phyloP scores from a whole-genome alignment of 2,888 invertebrate species.

The Drosophila setosimentum region DNA sequence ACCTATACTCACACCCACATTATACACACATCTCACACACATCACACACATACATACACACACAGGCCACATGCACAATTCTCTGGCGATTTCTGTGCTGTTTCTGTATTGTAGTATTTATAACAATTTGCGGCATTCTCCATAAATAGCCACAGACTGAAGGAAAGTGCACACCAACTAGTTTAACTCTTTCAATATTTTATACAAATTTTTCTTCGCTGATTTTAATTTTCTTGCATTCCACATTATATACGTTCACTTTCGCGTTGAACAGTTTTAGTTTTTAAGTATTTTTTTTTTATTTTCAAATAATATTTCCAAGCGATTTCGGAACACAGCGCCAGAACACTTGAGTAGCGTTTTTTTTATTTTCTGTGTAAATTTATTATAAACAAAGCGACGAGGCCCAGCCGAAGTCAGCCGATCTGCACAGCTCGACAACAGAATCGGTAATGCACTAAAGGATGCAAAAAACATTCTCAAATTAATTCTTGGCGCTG shows the following conservation, averaged over 20 bases:
- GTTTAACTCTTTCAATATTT: constrained; percentile 30
- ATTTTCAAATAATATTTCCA: constrained; percentile 3
- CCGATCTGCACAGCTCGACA: constrained; percentile 84
- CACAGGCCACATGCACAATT: constrained; percentile 28
- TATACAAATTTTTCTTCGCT: constrained; percentile 19
- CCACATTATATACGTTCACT: constrained; percentile 41
- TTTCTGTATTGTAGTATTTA: constrained; percentile 47
- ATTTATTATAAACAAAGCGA: constrained; percentile 58
- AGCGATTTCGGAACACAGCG: constrained; percentile 9
- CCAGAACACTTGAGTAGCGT: constrained; percentile 18
- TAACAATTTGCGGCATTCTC: constrained; percentile 70
- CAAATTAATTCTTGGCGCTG: constrained; percentile 70
- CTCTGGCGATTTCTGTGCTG: constrained; percentile 41
- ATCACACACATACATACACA: constrained; percentile 18
- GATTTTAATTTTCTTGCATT: constrained; percentile 2
- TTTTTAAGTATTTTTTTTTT: not conserved
- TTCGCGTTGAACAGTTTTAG: constrained; percentile 27
- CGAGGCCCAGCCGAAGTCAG: constrained; percentile 59
- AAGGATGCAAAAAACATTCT: constrained; percentile 85
- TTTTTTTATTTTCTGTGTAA: constrained; percentile 4
- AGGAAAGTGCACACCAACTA: constrained; percentile 41
- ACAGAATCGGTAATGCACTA: constrained; percentile 85
- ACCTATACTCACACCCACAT: constrained; percentile 14
- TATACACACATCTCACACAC: constrained; percentile 23
- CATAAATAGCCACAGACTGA: constrained; percentile 78